Evolutionary conservation across 2,113 vertebrate species (phyloP), one percentile per base, ranked within the genome.

Genomic region (Pionites leucogaster): DNA sequence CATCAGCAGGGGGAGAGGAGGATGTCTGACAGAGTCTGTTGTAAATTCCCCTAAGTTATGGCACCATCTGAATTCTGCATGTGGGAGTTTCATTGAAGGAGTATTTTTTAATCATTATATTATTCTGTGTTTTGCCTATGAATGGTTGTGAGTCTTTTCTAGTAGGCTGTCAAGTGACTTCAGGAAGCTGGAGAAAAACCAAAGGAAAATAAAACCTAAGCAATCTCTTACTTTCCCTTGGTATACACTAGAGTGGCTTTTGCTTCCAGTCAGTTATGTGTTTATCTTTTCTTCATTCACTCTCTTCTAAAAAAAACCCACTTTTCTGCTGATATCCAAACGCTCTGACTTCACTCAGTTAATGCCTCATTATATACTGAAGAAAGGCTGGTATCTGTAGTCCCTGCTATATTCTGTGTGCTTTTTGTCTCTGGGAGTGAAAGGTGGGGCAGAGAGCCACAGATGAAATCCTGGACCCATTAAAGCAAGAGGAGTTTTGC

Each of bases 381-480:
- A 83, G 84, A 53, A 89, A 92, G 42, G 29, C 33, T 41, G 9
- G 28, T 75, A 28, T 62, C 29, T 91, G 31, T 59, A 89, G 81
- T 65, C 37, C 28, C n/a, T 75, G 39, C 50, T 69, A 17, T 17
- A 62, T 37, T 53, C 52, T 29, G 18, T 55, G 55, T 68, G 50
- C 47, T 94, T 67, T 85, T 94, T 94, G 53, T 93, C 72, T 95
- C 90, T 70, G 70, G 20, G 60, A 92, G 79, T 91, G 92, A 95
- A 95, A 96, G 77, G 84, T 62, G 83, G 82, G 78, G 70, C 88
- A 72, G 57, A 64, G 77, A 65, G 23, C 37, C 59, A 25, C 4
- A 82, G 80, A 88, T 92, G 70, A 96, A 96, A 93, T 93, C 86
- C 69, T 44, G 93, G 65, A 81, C 37, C 74, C 83, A 92, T 97